Base-by-base conservation (phyloP, 2,797 vertebrate genomes). In the Sebastes wilsoni region DNA sequence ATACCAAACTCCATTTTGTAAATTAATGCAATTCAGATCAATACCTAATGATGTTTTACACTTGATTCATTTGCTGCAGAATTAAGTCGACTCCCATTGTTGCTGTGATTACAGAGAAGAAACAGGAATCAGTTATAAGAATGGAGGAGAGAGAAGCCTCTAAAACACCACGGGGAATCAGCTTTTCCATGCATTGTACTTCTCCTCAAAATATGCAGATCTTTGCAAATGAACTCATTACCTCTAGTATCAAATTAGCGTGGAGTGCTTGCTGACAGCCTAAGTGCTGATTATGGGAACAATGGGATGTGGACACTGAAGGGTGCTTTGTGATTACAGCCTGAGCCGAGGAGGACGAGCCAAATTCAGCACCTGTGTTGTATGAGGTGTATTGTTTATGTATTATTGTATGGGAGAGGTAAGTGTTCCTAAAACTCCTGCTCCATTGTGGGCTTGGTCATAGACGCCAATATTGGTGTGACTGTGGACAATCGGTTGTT, bases 201-300 rank as follows among this genome's bases (percentile, higher is more conserved):
- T 72, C 56, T 71, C 64, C 55, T 64, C 42, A 83, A 87, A 89
- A 91, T 87, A 88, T 82, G 77, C 82, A 90, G 79, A 89, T 94
- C 55, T 83, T 83, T 89, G 88, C 85, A 89, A 90, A 92, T 85
- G 22, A 90, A 86, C 62, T 75, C 68, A 90, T 91, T 92, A 90
- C 69, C 75, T 75, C 30, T 60, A 27, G 75, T 78, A 79, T 89
- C 73, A 85, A 88, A 90, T 90, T 83, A 91, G 86, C 13, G 2
- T 8, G 20, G 69, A 84, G 75, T 83, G 82, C 81, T 73, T 81
- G 68, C 73, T 59, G 71, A 85, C 76, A 81, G 62, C 65, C 30
- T 80, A 67, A 89, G 65, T 73, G 79, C 78, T 89, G 83, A 91
- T 87, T 86, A 90, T 67, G 55, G 56, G n/a, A 85, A 90, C 84